phyloP scores from a whole-genome alignment of 2,113 vertebrate genomes.

The Zosterops pallidus region DNA sequence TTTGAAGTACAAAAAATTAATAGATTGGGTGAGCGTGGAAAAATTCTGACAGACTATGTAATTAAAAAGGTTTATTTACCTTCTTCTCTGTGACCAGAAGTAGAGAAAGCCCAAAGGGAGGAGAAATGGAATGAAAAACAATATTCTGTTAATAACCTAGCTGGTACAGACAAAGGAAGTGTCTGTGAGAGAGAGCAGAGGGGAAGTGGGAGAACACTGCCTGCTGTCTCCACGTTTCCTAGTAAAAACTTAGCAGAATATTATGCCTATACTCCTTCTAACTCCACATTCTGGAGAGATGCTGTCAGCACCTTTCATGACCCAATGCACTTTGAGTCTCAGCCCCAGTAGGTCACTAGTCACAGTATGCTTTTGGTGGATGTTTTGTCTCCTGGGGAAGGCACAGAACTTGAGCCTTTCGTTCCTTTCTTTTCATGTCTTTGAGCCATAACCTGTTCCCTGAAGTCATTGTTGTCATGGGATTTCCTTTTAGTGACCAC shows the following conservation, averaged over 20 bases:
- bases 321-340: not conserved
- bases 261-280: not conserved
- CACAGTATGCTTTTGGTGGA: not conserved
- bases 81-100: constrained; percentile 44
- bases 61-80: constrained; percentile 62
- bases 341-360: not conserved
- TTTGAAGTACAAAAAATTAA: constrained; percentile 36
- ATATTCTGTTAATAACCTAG: constrained; percentile 43
- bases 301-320: constrained; percentile 56
- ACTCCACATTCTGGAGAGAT: not conserved
- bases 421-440: not conserved
- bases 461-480: not conserved
- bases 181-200: constrained; percentile 47
- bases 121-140: constrained; percentile 37
- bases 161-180: constrained; percentile 61
- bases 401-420: not conserved
- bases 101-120: constrained; percentile 55
- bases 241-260: not conserved
- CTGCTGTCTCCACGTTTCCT: not conserved
- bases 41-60: constrained; percentile 43
- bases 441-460: constrained; percentile 9
- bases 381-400: not conserved
- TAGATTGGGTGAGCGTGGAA: constrained; percentile 28
- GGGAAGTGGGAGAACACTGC: not conserved
- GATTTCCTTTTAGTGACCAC: not conserved